Percentiles rank a stretch among this genome's conserved stretches.
Conservation (phyloP, 92 coral and sea anemone genomes). For the Porites evermanni region DNA sequence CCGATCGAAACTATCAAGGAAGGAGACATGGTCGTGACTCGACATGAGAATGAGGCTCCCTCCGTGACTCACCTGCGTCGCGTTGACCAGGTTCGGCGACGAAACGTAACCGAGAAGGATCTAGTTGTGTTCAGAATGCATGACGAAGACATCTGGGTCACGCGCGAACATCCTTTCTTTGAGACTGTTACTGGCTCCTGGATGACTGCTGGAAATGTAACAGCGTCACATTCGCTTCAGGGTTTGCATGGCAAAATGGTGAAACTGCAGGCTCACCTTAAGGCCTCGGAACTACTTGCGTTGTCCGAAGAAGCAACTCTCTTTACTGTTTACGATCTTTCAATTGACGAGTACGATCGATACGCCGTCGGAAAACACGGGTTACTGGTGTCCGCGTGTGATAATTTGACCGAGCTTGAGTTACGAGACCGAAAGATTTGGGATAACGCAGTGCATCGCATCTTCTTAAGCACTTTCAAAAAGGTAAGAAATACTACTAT, state of each 20-base stretch:
- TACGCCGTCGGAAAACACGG: conserved; percentile 89
- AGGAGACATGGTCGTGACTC: conserved; percentile 87
- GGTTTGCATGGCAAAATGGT: conserved; percentile 68
- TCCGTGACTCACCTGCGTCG: conserved; percentile 75
- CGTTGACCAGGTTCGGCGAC: conserved; percentile 81
- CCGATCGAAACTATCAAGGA: conserved; percentile 74
- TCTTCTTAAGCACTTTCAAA: conserved; percentile 14
- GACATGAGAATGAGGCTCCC: conserved; percentile 84
- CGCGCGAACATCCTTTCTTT: conserved; percentile 82
- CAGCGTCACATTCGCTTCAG: conserved; percentile 73
- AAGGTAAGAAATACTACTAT: too few species aligned
- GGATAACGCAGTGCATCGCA: conserved; percentile 69
- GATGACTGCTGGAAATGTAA: conserved; percentile 75
- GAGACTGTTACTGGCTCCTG: conserved; percentile 65
- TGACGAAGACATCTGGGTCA: conserved; percentile 83
- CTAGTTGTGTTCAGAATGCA: conserved; percentile 72
- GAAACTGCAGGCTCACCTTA: conserved; percentile 60
- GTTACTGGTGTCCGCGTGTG: conserved; percentile 79
- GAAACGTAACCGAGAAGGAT: conserved; percentile 64
- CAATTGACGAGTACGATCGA: conserved; percentile 87
- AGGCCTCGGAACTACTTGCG: conserved; percentile 64
- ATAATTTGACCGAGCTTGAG: conserved; percentile 51
- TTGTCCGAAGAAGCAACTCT: conserved; percentile 24
- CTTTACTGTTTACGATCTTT: conserved; percentile 85
- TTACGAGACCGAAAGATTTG: conserved; percentile 81